Conservation (phyloP, 2,797 vertebrate species). For the Lates japonicus region DNA sequence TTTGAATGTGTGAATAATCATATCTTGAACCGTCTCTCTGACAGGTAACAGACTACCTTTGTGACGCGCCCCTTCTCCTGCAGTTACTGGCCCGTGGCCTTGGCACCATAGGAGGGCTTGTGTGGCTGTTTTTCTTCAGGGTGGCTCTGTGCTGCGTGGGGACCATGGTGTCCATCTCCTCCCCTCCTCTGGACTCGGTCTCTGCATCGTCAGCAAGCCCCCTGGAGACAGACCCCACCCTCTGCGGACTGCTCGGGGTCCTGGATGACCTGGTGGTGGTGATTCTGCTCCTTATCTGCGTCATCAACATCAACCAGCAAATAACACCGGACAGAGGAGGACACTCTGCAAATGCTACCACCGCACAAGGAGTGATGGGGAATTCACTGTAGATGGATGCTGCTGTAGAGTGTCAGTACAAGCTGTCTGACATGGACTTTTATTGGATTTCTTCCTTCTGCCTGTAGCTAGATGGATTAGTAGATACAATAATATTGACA, state of each 20-base stretch:
- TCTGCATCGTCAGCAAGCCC: conserved; percentile 60
- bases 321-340: conserved; percentile 80
- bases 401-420: conserved; percentile 5
- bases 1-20: conserved; percentile 1
- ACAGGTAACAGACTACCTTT: conserved; percentile 89
- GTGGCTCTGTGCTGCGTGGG: conserved; percentile 87
- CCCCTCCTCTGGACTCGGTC: conserved; percentile 69
- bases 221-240: conserved; percentile 75
- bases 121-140: conserved; percentile 88
- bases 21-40: neutral
- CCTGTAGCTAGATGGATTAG: conserved; percentile 33
- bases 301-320: conserved; percentile 89
- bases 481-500: conserved; percentile 41
- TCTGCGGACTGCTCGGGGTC: conserved; percentile 83
- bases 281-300: conserved; percentile 87
- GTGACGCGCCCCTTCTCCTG: conserved; percentile 82
- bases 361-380: conserved; percentile 64
- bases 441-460: conserved; percentile 38
- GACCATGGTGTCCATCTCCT: conserved; percentile 82
- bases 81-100: conserved; percentile 80
- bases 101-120: conserved; percentile 84
- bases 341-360: conserved; percentile 39
- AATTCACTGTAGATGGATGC: conserved; percentile 57
- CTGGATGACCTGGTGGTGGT: conserved; percentile 88
- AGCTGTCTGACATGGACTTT: conserved; percentile 42